Percentiles rank a stretch among this genome's conserved stretches.
Conservation (phyloP, 2,113 vertebrate species). For the Lethenteron reissneri region DNA sequence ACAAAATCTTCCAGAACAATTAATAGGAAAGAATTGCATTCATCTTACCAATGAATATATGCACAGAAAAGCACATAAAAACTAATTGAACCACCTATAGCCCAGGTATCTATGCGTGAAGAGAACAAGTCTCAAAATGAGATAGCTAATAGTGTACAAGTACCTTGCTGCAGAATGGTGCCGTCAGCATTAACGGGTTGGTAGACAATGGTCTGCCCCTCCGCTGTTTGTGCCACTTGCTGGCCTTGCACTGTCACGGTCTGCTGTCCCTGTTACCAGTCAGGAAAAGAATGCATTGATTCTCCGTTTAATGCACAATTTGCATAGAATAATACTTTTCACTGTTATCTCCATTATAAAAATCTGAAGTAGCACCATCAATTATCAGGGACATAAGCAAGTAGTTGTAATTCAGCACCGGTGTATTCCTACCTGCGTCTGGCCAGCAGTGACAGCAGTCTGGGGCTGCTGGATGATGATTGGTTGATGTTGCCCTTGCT, state of each 20-base stretch:
- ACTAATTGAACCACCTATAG: too few species aligned
- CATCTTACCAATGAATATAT: too few species aligned
- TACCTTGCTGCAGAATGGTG: slow-evolving; percentile 90
- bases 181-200: slow-evolving; percentile 93
- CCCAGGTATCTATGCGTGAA: too few species aligned
- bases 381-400: too few species aligned
- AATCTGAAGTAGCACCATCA: not conserved
- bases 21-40: too few species aligned
- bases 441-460: slow-evolving; percentile 74
- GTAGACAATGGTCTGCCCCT: slow-evolving; percentile 95
- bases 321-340: not conserved
- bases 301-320: too few species aligned
- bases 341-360: not conserved
- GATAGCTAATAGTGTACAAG: not conserved
- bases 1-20: too few species aligned
- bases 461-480: slow-evolving; percentile 99
- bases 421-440: slow-evolving; percentile 52
- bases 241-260: slow-evolving; percentile 93
- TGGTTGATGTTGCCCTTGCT: slow-evolving; percentile 87
- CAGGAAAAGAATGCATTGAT: too few species aligned
- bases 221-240: slow-evolving; percentile 84
- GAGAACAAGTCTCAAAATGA: too few species aligned
- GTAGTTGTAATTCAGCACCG: too few species aligned
- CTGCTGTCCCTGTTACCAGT: slow-evolving; percentile 38
- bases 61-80: too few species aligned